Evolutionary conservation across 64 coral and sea anemone species (phyloP), one percentile per base, ranked within the genome.

Genomic region (Trachythela sp.): DNA sequence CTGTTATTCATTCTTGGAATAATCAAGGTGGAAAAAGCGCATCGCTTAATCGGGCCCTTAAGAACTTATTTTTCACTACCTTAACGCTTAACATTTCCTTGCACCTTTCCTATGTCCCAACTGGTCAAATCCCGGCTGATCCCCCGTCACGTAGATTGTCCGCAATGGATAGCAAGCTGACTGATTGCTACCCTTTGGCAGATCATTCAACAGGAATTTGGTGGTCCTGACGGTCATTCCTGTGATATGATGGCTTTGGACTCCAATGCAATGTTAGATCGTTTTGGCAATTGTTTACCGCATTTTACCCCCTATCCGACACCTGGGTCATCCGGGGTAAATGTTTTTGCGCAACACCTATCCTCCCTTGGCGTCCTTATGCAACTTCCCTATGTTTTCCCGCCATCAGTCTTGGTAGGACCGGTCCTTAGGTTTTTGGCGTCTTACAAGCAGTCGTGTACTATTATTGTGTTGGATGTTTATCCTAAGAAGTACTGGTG

Each of bases 401-500:
- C 84, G 34, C 90, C 43, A 37, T 87, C 76, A n/a, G 7, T 86
- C 4, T 39, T 91, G 8, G 31, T 85, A 0, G 83, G 89, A 5
- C 56, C 83, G 4, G 36, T 91, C 24, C 36, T 91, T 7, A 39
- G 48, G 35, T 52, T 87, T 45, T 24, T 87, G 42, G n/a, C 40
- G 2, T 8, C 34, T 4, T 75, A n/a, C 33, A 8, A 31, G 39
- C 6, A 48, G 0, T 34, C 11, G 0, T 86, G 85, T 13, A 87
- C 84, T 52, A 72, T 91, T 2, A 43, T 91, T 9, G 89, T 85
- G 22, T 22, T 67, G 9, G 34, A 80, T 32, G 34, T 88, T n/a
- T 71, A 84, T 20, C 91, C 86, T 39, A n/a, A 24, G 30, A 40
- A 54, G 39, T 90, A 35, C 35, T 90, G 89, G 89, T 90, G 84